phyloP scores from a whole-genome alignment of 2,113 vertebrate genomes.

The Thryonomys swinderianus region DNA sequence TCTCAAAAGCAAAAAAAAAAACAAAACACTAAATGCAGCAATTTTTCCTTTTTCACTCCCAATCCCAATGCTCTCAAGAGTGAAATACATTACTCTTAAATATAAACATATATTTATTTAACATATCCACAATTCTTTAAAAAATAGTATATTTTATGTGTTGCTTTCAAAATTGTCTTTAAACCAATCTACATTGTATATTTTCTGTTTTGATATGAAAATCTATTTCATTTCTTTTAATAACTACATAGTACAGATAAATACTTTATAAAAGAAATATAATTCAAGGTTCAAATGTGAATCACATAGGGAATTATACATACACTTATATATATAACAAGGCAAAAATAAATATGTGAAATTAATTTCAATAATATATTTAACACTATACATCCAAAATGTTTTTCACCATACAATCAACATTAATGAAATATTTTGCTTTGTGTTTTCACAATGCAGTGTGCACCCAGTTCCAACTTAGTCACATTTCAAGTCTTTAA shows the following conservation, averaged over 20 bases:
- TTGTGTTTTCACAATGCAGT: conserved; percentile 11
- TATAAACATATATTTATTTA: not conserved
- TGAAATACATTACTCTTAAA: not conserved
- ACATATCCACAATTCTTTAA: not conserved
- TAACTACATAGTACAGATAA: not conserved
- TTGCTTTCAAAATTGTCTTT: conserved; percentile 52
- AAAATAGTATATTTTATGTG: not conserved
- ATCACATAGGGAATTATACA: not conserved
- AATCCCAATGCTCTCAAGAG: not conserved
- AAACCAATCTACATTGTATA: not conserved
- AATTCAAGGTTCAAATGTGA: conserved; percentile 41
- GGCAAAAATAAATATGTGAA: not conserved
- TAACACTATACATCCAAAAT: not conserved
- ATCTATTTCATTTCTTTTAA: not conserved
- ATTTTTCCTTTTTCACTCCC: not conserved
- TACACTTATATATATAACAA: conserved; percentile 25
- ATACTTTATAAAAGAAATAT: not conserved
- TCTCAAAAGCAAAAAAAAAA: too few relatives aligned
- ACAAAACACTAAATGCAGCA: too few relatives aligned
- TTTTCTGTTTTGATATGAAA: not conserved
- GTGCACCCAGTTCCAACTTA: not conserved
- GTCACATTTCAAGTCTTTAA: not conserved
- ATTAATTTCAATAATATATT: conserved; percentile 51
- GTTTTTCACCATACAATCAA: not conserved
- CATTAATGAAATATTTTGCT: not conserved